Base-by-base conservation (phyloP, 2,113 vertebrate species). In the Notothenia rossii region DNA sequence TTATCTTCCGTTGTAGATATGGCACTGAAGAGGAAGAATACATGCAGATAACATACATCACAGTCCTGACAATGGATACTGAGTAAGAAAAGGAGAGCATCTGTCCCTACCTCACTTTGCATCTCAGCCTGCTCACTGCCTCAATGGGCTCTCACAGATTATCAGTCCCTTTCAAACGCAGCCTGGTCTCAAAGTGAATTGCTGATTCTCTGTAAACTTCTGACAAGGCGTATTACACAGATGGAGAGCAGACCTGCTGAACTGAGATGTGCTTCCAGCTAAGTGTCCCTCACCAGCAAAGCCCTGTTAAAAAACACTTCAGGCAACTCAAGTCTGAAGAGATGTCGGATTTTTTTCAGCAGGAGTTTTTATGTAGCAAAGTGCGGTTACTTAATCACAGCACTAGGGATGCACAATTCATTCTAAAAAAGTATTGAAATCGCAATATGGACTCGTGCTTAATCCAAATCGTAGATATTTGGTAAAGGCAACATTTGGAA, bases 211-310 rank as follows among this genome's bases (percentile, higher is more conserved):
- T 0, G 83, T 87, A 89, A 89, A 90, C 88, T 88, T 89, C 89
- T 92, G 90, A 93, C 89, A 90, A 89, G 76, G 66, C 72, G 87
- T 84, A 88, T 92, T 93, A 89, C 89, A 91, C 85, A 92, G 86
- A 90, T 82, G 83, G 81, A 90, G 86, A 81, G 79, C 72, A 75
- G 64, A 50, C 8, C 61, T 70, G 83, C 51, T 7, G 1, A 33
- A 81, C 64, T 65, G 53, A 79, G 73, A 53, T 17, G 53, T 43
- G 77, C 56, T 64, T 73, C 54, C 78, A 72, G 51, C 79, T n/a
- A 61, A 81, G 74, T 83, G 82, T 76, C 60, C 77, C 36, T 83
- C 77, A 77, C 43, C 72, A 60, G 43, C 22, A 60, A 56, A 69
- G 2, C 62, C 66, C 68, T 45, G 74, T 62, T 87, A 62, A 81